Percentiles rank a stretch among this genome's conserved stretches.
Conservation (phyloP, 2,113 vertebrate genomes). For the Myotis lucifugus region DNA sequence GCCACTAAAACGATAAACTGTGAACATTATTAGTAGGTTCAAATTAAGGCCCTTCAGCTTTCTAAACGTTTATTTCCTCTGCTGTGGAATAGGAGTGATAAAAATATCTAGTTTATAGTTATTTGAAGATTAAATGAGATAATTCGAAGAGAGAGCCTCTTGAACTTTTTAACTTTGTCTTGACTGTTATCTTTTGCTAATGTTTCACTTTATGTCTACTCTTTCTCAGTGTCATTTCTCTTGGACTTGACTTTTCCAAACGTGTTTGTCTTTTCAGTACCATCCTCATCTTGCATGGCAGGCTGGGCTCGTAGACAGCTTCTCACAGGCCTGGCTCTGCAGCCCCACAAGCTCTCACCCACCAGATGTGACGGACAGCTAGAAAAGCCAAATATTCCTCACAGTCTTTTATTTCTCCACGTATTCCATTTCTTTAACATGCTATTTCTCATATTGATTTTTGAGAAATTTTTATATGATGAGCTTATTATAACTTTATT, state of each 20-base stretch:
- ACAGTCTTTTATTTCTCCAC: neutral
- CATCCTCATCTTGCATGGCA: neutral
- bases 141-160: neutral
- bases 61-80: neutral
- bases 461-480: neutral
- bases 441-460: neutral
- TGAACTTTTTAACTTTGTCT: neutral
- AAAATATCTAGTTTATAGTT: neutral
- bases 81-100: neutral
- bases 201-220: neutral
- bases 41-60: neutral
- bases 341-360: neutral
- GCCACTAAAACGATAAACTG: neutral
- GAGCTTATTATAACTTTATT: neutral
- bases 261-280: neutral
- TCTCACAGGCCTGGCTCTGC: accelerated
- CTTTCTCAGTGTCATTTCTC: neutral
- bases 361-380: accelerated
- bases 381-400: neutral
- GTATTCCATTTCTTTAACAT: neutral
- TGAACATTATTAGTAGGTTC: neutral
- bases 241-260: neutral
- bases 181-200: neutral
- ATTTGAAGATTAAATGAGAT: neutral
- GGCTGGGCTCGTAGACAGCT: too few relatives aligned